Evolutionary conservation across 2,113 vertebrate species (phyloP), one percentile per base, ranked within the genome.

Genomic region (Mugil cephalus): DNA sequence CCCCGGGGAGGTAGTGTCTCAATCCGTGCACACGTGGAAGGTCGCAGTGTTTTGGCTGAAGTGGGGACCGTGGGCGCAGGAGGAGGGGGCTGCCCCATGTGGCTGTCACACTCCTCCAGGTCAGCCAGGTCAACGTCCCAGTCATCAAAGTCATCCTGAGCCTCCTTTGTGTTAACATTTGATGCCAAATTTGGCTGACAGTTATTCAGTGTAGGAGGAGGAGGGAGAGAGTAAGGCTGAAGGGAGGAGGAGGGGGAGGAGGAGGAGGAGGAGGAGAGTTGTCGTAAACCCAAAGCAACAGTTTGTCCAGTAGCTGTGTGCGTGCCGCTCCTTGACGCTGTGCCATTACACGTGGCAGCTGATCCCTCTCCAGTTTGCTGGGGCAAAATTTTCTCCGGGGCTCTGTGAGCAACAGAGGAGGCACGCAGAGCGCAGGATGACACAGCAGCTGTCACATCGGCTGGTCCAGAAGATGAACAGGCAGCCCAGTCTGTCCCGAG

Each of bases 91-190:
- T 38, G 62, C 18, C 35, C 72, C 24, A 68, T 48, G 39, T 79
- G 87, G 24, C 63, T n/a, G 19, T 90, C 82, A 19, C 64, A 79
- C 40, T 93, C 90, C n/a, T 95, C 93, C 69, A 94, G 67, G 62
- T 94, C 94, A 15, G 91, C 90, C 55, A 95, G 79, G 85, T 94
- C 92, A 11, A 94, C 58, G 60, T 94, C 94, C 93, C 93, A 94
- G 8, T 95, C 94, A 35, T 95, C 94, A 74, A 94, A 95, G 18
- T 94, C 93, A 82, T 95, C 94, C 69, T 66, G 84, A 53, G 62
- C 40, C 18, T 4, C 47, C 19, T 11, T 30, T 0, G 36, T 9
- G 42, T 42, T 8, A n/a, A 19, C 43, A 4, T 0, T 75, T 10
- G 38, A 0, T 8, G 75, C 72, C 51, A 55, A 34, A 50, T 30